phyloP scores from a whole-genome alignment of 2,797 vertebrate genomes.

The Alectoris magna region DNA sequence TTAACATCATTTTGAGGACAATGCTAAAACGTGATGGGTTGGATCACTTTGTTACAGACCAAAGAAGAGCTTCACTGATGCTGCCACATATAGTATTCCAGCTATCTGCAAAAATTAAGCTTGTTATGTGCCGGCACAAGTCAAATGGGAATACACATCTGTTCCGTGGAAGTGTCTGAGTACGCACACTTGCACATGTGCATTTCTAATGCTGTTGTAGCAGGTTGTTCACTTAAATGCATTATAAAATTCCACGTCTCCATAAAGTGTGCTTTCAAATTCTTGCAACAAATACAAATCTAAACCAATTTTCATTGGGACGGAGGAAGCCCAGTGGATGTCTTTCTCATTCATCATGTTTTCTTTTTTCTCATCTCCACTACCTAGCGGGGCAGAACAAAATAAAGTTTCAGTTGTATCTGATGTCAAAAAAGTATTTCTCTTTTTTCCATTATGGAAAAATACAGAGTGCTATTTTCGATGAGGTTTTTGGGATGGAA shows the following conservation, averaged over 20 bases:
- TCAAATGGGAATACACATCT: background rate
- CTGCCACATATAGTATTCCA: background rate
- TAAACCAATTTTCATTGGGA: background rate
- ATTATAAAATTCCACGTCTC: background rate
- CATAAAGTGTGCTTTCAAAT: slow-evolving; percentile 8
- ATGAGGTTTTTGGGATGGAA: background rate
- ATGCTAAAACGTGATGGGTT: background rate
- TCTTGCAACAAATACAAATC: background rate
- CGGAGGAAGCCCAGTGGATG: background rate
- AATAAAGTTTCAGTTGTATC: background rate
- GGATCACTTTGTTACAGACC: background rate
- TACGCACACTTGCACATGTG: rapidly evolving
- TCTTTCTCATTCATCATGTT: background rate
- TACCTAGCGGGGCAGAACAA: rapidly evolving
- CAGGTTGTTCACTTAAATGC: background rate
- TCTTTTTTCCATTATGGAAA: background rate
- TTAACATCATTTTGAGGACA: background rate
- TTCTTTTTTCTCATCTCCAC: background rate
- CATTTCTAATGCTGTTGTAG: background rate
- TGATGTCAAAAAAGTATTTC: background rate
- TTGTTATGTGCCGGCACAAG: background rate
- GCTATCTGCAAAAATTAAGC: background rate
- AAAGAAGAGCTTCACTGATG: background rate
- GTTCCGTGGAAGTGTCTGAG: background rate
- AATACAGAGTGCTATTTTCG: background rate